Base-by-base conservation (phyloP, 2,113 vertebrate species). In the Labrus mixtus region DNA sequence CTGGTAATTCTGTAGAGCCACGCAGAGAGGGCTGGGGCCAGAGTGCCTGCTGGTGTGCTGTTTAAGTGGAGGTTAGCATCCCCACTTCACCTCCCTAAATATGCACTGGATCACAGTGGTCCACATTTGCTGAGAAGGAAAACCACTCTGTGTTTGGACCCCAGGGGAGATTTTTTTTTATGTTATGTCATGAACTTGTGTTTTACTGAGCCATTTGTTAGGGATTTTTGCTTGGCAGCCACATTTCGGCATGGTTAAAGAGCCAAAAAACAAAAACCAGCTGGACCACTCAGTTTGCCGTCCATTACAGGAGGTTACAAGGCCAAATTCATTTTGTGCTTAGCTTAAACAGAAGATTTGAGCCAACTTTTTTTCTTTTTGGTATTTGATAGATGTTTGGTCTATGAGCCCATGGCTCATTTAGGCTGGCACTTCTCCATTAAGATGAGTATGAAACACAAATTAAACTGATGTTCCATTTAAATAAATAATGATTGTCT, bases 281-380 rank as follows among this genome's bases (percentile, higher is more conserved):
- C 69, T 83, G 82, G 73, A 74, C 60, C 64, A 65, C 59, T 86
- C 55, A 76, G 51, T 83, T 68, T 68, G 50, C 66, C 66, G 68
- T 86, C 76, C 78, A 79, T 90, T 86, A 69, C 53, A 12, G 37
- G 68, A 70, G 81, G 83, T 85, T 76, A 37, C 12, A 39, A 66
- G 78, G 85, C 69, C 85, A 87, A 54, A 82, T 73, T 72, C 23
- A 68, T 87, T 84, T 78, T 81, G 56, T 71, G 76, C 74, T 83
- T 68, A 43, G 65, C 60, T 77, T 11, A 68, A 72, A 51, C n/a
- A n/a, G 76, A 77, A 68, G 16, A 74, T 16, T 20, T 59, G 23
- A 73, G 77, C 69, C 76, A 82, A 76, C 29, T 76, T 53, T 53
- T 33, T 33, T 51, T 10, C 20, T 56, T 70, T 76, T 56, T 62